Conservation (phyloP, 2,113 vertebrate genomes). For the Nothocercus nigrocapillus region DNA sequence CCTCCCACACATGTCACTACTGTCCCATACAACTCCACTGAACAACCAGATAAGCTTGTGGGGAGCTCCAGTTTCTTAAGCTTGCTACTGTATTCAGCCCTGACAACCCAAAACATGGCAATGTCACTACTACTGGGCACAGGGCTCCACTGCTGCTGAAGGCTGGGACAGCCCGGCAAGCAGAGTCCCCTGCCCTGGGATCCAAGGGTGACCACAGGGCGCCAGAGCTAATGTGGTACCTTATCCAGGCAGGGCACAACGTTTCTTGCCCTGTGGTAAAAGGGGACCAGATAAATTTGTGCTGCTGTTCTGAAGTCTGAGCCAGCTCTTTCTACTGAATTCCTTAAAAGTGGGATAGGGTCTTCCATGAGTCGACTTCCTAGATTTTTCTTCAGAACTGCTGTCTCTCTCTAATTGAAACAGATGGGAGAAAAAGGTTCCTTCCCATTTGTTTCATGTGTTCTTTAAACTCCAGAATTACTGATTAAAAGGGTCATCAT, state of each 20-base stretch:
- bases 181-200: not conserved
- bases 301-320: not conserved
- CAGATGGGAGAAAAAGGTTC: not conserved
- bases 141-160: not conserved
- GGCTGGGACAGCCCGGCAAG: rapidly evolving
- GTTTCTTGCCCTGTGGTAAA: not conserved
- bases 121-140: not conserved
- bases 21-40: not conserved
- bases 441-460: not conserved
- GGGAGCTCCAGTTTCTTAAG: not conserved
- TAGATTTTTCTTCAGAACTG: not conserved
- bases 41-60: not conserved
- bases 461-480: not conserved
- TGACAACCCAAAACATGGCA: not conserved
- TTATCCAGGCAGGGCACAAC: not conserved
- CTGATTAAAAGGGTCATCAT: not conserved
- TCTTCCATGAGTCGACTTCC: not conserved
- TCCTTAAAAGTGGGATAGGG: not conserved
- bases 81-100: not conserved
- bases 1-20: not conserved
- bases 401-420: not conserved
- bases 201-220: not conserved
- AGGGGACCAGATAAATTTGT: not conserved
- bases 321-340: not conserved
- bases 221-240: not conserved